Evolutionary conservation across 2,113 vertebrate species (phyloP).

Genomic region (Gasterosteus aculeatus): DNA sequence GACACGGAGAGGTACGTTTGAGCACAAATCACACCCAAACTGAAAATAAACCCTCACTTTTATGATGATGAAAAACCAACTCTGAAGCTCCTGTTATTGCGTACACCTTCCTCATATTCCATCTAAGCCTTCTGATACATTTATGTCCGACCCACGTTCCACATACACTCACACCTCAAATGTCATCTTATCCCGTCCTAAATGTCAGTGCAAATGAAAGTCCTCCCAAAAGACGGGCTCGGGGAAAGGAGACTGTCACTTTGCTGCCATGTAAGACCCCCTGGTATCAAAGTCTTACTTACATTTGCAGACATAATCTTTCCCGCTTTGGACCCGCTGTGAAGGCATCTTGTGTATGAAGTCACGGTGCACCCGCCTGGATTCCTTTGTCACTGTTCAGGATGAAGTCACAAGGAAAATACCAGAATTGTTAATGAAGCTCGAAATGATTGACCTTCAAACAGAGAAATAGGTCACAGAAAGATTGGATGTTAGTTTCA

Average conservation of each 20-base stretch:
- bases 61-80: constrained; percentile 29
- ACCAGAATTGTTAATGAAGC: background rate
- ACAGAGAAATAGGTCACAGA: background rate
- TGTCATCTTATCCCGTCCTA: constrained; percentile 68
- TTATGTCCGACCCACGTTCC: constrained; percentile 41
- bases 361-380: constrained; percentile 5
- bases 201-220: constrained; percentile 72
- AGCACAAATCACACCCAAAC: constrained; percentile 34
- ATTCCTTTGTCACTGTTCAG: background rate
- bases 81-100: constrained; percentile 14
- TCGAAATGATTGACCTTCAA: constrained; percentile 22
- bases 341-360: constrained; percentile 12
- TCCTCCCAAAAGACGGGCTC: constrained; percentile 40
- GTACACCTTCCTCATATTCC: constrained; percentile 8
- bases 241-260: constrained; percentile 42
- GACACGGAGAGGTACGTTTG: constrained; percentile 28
- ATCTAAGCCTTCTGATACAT: constrained; percentile 32
- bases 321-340: constrained; percentile 13
- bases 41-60: constrained; percentile 18
- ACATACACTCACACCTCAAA: constrained; percentile 60
- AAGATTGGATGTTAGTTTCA: background rate
- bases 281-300: constrained; percentile 27
- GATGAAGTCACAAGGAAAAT: constrained; percentile 22
- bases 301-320: constrained; percentile 29
- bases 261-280: constrained; percentile 14